phyloP scores from a whole-genome alignment of 2,113 vertebrate genomes.

The Lophura nycthemera region DNA sequence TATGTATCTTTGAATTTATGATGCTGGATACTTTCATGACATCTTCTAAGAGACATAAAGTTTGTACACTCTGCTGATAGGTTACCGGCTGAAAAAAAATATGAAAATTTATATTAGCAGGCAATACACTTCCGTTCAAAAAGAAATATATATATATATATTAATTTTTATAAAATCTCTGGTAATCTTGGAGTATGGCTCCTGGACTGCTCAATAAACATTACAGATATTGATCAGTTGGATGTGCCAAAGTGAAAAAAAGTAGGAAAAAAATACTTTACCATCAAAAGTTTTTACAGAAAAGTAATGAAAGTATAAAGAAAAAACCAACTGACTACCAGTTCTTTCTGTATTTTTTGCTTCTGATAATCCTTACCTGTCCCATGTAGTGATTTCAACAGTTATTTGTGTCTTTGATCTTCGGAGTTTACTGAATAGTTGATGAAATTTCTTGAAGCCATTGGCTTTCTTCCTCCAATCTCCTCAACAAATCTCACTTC shows the following conservation, averaged over 20 bases:
- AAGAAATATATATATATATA: neutral
- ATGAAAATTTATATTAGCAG: neutral
- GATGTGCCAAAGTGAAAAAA: neutral
- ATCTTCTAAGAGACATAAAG: neutral
- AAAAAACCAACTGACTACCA: neutral
- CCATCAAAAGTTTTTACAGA: neutral
- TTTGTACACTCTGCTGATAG: neutral
- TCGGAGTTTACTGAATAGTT: constrained; percentile 2
- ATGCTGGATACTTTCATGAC: neutral
- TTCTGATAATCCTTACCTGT: neutral
- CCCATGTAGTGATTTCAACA: neutral
- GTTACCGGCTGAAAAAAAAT: neutral
- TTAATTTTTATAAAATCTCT: neutral
- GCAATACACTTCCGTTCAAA: neutral
- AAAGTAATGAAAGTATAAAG: neutral
- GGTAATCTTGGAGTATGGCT: neutral
- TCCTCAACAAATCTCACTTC: constrained; percentile 35
- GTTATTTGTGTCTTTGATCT: neutral
- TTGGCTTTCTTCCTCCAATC: constrained; percentile 37
- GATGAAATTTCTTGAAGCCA: neutral
- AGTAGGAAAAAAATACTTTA: accelerated
- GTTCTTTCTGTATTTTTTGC: neutral
- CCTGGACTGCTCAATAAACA: neutral
- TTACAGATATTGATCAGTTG: neutral
- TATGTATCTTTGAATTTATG: neutral